These are phyloP conservation scores for Neoniphon sammara DNA, from an alignment of 2,797 vertebrate species.

Conservation along the genomic window DNA sequence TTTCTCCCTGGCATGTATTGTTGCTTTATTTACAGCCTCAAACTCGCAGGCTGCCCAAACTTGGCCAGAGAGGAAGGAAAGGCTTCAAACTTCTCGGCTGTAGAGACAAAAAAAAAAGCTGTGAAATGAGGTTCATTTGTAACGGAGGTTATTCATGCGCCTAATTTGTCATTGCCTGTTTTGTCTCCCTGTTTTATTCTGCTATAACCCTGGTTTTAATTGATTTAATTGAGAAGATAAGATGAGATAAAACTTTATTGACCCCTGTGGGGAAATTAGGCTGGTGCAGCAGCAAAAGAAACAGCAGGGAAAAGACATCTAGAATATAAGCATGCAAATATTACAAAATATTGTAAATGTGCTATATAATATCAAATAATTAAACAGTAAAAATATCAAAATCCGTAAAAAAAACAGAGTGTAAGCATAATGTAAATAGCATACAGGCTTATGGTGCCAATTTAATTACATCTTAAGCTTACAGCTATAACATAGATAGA, in stretches of 20 bases:
- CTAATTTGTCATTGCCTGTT: not conserved
- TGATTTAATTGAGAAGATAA: not conserved
- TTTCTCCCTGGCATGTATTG: slow-evolving; percentile 52
- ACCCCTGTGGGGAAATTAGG: too few relatives aligned
- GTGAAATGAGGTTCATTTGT: too few relatives aligned
- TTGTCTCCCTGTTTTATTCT: not conserved
- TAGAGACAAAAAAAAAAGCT: not conserved
- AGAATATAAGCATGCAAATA: too few relatives aligned
- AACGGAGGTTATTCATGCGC: not conserved
- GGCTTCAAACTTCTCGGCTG: too few relatives aligned
- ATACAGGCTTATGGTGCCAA: slow-evolving; percentile 15
- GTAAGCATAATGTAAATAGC: too few relatives aligned
- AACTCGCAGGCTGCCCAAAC: slow-evolving; percentile 29
- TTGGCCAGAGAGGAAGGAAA: slow-evolving; percentile 12
- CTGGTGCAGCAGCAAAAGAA: too few relatives aligned
- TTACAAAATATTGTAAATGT: too few relatives aligned
- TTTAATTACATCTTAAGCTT: too few relatives aligned
- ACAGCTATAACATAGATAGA: slow-evolving; percentile 55
- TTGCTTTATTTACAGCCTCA: slow-evolving; percentile 24
- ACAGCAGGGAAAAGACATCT: too few relatives aligned
- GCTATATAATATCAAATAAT: too few relatives aligned
- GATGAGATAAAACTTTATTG: too few relatives aligned
- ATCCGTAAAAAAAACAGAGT: too few relatives aligned
- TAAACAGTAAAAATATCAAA: not conserved
- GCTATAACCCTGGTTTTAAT: not conserved